Conservation (phyloP, 2,888 invertebrate species). For the Drosophila aldrichi region DNA sequence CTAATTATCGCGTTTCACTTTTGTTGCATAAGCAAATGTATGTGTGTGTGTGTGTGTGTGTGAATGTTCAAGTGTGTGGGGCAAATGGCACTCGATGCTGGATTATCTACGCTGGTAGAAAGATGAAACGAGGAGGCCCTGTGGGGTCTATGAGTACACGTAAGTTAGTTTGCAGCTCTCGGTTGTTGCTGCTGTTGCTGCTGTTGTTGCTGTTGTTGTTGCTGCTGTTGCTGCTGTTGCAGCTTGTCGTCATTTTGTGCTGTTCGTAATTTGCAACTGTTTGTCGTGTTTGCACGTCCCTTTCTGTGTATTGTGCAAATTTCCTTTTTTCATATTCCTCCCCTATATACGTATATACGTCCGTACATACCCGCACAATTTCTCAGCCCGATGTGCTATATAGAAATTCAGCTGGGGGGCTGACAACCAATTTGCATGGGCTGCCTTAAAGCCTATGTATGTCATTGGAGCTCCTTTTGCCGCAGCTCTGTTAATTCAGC, state of each 20-base stretch:
- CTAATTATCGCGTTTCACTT: constrained; percentile 69
- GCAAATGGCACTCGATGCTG: constrained; percentile 62
- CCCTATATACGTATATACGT: background rate
- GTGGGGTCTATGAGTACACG: background rate
- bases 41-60: constrained; percentile 9
- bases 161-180: constrained; percentile 11
- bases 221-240: constrained; percentile 30
- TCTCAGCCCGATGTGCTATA: background rate
- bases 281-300: constrained; percentile 75
- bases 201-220: constrained; percentile 25
- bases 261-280: constrained; percentile 71
- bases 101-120: constrained; percentile 54
- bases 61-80: constrained; percentile 22
- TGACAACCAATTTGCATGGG: constrained; percentile 53
- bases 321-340: constrained; percentile 48
- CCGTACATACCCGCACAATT: constrained; percentile 17
- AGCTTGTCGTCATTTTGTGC: constrained; percentile 48
- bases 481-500: constrained; percentile 1
- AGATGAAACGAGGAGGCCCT: background rate
- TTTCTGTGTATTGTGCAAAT: constrained; percentile 76
- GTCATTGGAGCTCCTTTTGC: constrained; percentile 22
- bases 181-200: constrained; percentile 27
- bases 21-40: constrained; percentile 45
- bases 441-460: constrained; percentile 35
- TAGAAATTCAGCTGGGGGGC: constrained; percentile 4